Percentiles rank a stretch among this genome's conserved stretches.
Conservation (phyloP, 2,113 vertebrate genomes). For the Mobula birostris region DNA sequence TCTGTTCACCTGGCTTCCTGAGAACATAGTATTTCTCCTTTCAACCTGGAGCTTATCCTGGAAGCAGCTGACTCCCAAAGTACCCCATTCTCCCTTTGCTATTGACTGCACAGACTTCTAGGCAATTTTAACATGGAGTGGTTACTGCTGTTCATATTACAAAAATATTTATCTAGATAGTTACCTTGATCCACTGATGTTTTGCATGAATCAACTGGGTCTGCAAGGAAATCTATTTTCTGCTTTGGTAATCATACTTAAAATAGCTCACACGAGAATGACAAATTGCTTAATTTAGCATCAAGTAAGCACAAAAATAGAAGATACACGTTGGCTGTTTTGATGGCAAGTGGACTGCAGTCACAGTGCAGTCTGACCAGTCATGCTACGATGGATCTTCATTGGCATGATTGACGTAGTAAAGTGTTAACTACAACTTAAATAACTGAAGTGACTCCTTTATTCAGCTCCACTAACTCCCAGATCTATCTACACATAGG, state of each 20-base stretch:
- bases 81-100: background rate
- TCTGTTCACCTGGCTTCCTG: background rate
- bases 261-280: background rate
- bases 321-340: background rate
- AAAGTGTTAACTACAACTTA: background rate
- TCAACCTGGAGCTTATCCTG: background rate
- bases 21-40: background rate
- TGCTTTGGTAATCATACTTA: conserved; percentile 22
- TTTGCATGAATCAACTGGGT: background rate
- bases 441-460: background rate
- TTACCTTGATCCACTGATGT: too few species aligned
- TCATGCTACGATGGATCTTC: background rate
- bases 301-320: background rate
- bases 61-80: background rate
- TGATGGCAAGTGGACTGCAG: background rate
- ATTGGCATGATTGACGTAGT: background rate
- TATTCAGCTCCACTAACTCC: too few species aligned
- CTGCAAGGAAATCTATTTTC: background rate
- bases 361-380: background rate
- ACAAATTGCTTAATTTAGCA: background rate
- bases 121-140: too few species aligned
- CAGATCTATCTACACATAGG: background rate
- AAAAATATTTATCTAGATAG: too few species aligned
- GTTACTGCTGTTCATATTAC: background rate
- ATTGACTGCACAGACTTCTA: too few species aligned